These are phyloP conservation scores for Leptarthrus brevirostris DNA, from an alignment of 2,888 invertebrate genomes.

Conservation along the genomic window DNA sequence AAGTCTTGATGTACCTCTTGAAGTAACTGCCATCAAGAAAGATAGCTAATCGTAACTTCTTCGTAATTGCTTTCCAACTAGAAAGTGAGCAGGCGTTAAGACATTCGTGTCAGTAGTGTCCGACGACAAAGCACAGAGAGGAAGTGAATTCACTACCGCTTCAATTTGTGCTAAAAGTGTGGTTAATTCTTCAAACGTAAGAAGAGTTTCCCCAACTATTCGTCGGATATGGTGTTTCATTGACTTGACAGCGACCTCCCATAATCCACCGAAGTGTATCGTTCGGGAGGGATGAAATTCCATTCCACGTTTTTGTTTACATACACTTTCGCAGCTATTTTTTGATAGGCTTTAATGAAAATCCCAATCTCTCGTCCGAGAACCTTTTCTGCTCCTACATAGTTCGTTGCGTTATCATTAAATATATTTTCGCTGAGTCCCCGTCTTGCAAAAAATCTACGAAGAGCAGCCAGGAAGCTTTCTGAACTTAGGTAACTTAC, in stretches of 20 bases:
- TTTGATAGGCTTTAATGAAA: background rate
- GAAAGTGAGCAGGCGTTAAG: conserved; percentile 32
- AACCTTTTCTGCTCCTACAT: background rate
- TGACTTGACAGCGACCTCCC: conserved; percentile 17
- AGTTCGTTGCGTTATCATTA: background rate
- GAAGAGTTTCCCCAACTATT: background rate
- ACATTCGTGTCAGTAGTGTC: background rate
- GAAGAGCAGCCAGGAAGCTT: conserved; percentile 45
- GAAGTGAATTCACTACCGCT: conserved; percentile 8
- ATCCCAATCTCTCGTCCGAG: background rate
- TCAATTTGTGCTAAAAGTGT: conserved; percentile 57
- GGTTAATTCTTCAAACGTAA: conserved; percentile 55
- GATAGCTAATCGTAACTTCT: background rate
- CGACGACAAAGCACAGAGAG: background rate
- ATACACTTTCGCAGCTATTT: background rate
- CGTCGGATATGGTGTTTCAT: conserved; percentile 29
- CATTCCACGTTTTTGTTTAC: conserved; percentile 53
- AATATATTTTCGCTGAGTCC: background rate
- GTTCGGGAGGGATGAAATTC: conserved; percentile 49
- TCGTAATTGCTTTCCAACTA: background rate
- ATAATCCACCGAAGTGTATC: conserved; percentile 38
- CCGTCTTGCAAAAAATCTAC: conserved; percentile 50
- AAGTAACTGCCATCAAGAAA: background rate
- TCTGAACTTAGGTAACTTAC: conserved; percentile 38
- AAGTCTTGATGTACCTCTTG: background rate